These are phyloP conservation scores for Batillaria attramentaria DNA, from an alignment of 1,140 invertebrate species.

Conservation along the genomic window DNA sequence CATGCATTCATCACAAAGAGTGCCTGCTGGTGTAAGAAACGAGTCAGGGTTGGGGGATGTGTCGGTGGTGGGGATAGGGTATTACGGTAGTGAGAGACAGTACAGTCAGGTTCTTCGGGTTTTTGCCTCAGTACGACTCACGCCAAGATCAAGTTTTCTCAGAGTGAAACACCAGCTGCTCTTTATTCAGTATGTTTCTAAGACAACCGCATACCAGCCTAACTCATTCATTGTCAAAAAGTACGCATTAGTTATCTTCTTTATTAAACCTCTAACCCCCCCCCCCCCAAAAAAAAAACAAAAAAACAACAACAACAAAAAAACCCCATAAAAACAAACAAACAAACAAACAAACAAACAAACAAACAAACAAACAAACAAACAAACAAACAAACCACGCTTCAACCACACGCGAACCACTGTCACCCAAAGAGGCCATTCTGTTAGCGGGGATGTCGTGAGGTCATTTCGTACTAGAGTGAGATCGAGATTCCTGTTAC, in stretches of 20 bases:
- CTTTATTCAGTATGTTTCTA: too few relatives aligned
- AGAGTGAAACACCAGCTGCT: not conserved
- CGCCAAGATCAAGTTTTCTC: not conserved
- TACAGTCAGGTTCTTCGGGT: not conserved
- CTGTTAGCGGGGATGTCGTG: too few relatives aligned
- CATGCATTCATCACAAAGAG: too few relatives aligned
- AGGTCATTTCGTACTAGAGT: not conserved
- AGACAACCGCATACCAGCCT: too few relatives aligned
- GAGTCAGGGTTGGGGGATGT: not conserved
- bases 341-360: conserved; percentile 4
- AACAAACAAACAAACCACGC: not conserved
- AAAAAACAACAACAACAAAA: too few relatives aligned
- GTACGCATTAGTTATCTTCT: too few relatives aligned
- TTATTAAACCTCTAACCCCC: too few relatives aligned
- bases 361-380: not conserved
- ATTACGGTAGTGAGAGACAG: too few relatives aligned
- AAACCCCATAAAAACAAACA: too few relatives aligned
- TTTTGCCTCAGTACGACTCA: not conserved
- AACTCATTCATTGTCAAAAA: too few relatives aligned
- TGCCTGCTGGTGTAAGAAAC: not conserved
- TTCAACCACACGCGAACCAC: not conserved
- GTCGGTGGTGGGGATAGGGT: not conserved
- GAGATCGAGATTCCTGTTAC: not conserved
- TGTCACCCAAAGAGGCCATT: conserved; percentile 1
- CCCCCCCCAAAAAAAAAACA: too few relatives aligned